Evolutionary conservation across 2,797 vertebrate genomes (phyloP).

Genomic region (Bradypodion pumilum): DNA sequence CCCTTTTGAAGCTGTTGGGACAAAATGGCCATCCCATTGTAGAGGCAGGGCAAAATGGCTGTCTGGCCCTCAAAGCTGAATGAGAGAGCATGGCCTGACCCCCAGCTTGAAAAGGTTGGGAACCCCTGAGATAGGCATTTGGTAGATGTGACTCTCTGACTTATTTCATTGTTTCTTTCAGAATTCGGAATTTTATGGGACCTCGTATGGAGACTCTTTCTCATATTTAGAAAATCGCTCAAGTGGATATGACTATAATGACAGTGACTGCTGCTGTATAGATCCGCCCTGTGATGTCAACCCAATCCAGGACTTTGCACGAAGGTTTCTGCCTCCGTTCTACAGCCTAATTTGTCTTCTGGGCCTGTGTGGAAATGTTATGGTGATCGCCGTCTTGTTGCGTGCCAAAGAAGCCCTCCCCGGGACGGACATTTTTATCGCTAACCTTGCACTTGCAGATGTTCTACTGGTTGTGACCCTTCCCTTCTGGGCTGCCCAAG

Average conservation of each 20-base stretch:
- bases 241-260: neutral
- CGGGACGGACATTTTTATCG: constrained; percentile 84
- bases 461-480: constrained; percentile 81
- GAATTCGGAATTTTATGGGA: rapidly evolving
- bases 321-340: constrained; percentile 75
- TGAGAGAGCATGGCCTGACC: no score
- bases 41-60: no score
- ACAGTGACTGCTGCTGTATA: constrained; percentile 28
- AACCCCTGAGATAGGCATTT: no score
- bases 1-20: no score
- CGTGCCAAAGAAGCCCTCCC: constrained; percentile 68
- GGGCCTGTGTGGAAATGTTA: constrained; percentile 80
- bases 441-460: constrained; percentile 82
- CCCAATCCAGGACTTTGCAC: constrained; percentile 70
- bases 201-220: rapidly evolving
- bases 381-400: constrained; percentile 77
- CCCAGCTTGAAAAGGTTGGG: no score
- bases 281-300: constrained; percentile 60
- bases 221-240: neutral
- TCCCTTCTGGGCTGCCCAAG: constrained; percentile 81
- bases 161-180: neutral
- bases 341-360: constrained; percentile 74
- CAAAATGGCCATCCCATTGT: no score
- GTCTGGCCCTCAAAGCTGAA: no score
- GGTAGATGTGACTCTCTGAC: neutral